phyloP scores from a whole-genome alignment of 1,140 invertebrate genomes.

The Heliothis virescens region DNA sequence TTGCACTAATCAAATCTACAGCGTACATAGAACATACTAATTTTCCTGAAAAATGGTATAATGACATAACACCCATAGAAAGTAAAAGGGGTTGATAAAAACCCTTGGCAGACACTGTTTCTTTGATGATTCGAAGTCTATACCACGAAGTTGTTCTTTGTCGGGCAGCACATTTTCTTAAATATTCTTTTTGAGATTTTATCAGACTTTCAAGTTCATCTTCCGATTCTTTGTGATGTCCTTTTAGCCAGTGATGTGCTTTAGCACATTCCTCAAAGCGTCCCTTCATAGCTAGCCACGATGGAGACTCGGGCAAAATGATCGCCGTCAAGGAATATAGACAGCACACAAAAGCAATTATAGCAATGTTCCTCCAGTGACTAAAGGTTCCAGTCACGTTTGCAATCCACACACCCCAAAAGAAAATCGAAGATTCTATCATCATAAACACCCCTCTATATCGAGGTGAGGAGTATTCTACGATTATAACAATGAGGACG shows the following conservation, averaged over 20 bases:
- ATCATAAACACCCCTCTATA: conserved; percentile 64
- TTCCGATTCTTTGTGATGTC: conserved; percentile 51
- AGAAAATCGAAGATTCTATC: conserved; percentile 59
- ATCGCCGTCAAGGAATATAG: conserved; percentile 42
- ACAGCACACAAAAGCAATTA: conserved; percentile 50
- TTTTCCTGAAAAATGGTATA: conserved; percentile 65
- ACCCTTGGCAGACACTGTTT: conserved; percentile 36
- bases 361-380: conserved; percentile 53
- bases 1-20: conserved; percentile 60
- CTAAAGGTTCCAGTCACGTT: conserved; percentile 52
- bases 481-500: conserved; percentile 54
- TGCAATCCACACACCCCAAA: conserved; percentile 60
- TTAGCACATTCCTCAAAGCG: conserved; percentile 48
- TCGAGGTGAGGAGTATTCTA: conserved; percentile 60
- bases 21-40: conserved; percentile 60
- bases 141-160: conserved; percentile 18
- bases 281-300: conserved; percentile 53
- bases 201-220: conserved; percentile 53
- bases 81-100: conserved; percentile 51
- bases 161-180: conserved; percentile 21
- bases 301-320: conserved; percentile 54
- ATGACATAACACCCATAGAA: conserved; percentile 44
- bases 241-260: conserved; percentile 55
- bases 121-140: conserved; percentile 36
- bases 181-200: conserved; percentile 50